Conservation (phyloP, 2,113 vertebrate genomes). For the Clarias gariepinus region DNA sequence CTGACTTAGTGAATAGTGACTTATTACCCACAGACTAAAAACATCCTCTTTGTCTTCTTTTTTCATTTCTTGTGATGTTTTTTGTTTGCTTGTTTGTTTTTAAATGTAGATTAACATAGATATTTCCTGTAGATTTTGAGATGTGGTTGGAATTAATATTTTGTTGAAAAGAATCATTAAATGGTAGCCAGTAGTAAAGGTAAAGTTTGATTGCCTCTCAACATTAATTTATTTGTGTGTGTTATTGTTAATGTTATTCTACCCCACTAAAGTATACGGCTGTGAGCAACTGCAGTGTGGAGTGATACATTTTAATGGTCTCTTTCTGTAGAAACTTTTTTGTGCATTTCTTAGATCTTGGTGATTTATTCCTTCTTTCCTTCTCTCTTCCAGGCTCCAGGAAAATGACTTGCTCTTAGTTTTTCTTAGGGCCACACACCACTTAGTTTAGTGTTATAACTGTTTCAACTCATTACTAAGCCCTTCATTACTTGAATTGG, state of each 20-base stretch:
- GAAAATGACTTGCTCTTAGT: constrained; percentile 15
- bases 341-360: not conserved
- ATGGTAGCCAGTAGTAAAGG: not conserved
- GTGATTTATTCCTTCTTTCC: not conserved
- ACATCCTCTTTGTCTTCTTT: not conserved
- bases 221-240: not conserved
- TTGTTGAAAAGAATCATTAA: not conserved
- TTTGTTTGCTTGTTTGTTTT: not conserved
- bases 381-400: not conserved
- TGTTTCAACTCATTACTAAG: constrained; percentile 25
- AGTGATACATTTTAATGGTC: not conserved
- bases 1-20: not conserved
- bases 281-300: not conserved
- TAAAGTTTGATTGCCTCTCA: not conserved
- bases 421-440: constrained; percentile 33
- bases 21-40: not conserved
- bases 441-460: constrained; percentile 19
- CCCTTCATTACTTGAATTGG: constrained; percentile 29
- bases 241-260: not conserved
- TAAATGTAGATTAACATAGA: not conserved
- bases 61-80: not conserved
- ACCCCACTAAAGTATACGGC: not conserved
- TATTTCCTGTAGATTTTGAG: not conserved
- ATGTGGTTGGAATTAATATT: not conserved
- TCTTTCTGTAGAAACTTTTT: not conserved